Conservation (phyloP, 2,797 vertebrate genomes). For the Phoebastria nigripes region DNA sequence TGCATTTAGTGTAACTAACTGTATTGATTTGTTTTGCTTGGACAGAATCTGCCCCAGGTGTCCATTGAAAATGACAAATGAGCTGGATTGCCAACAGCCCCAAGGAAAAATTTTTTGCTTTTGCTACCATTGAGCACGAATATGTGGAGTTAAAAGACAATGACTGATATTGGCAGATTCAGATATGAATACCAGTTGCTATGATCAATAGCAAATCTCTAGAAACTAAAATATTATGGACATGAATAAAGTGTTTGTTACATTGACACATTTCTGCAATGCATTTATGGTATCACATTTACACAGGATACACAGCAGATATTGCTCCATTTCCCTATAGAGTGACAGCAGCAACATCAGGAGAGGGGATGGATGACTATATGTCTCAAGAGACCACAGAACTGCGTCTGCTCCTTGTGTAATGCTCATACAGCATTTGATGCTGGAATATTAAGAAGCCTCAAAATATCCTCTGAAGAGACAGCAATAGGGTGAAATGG, state of each 20-base stretch:
- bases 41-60: background rate
- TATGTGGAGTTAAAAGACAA: background rate
- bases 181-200: background rate
- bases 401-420: background rate
- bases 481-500: background rate
- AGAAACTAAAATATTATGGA: background rate
- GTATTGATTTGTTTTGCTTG: background rate
- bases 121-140: background rate
- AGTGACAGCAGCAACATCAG: background rate
- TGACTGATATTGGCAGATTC: background rate
- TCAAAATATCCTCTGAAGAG: background rate
- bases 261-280: background rate
- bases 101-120: background rate
- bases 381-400: background rate
- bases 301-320: background rate
- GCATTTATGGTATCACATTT: background rate
- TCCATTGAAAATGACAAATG: slow-evolving; percentile 1
- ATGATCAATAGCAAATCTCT: background rate
- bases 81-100: background rate
- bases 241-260: background rate
- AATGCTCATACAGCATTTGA: background rate
- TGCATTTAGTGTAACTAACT: background rate
- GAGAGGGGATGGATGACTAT: background rate
- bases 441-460: background rate
- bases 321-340: background rate